Base-by-base conservation (phyloP, 2,888 invertebrate genomes). In the Tanypteryx hageni region DNA sequence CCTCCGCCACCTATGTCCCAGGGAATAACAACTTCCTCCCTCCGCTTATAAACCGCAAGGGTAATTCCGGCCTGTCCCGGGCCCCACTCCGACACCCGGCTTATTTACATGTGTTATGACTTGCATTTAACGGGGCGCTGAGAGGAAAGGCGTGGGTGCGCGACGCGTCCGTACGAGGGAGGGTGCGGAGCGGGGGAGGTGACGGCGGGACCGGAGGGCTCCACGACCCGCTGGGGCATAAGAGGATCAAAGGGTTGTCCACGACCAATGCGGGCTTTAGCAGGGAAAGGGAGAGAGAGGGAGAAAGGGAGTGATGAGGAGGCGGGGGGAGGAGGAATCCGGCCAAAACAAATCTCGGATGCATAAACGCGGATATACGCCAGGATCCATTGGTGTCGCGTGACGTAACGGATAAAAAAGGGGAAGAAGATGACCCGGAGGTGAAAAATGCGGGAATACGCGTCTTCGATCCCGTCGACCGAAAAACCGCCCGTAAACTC, bases 21-120 rank as follows among this genome's bases (percentile, higher is more conserved):
- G 76, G 76, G 76, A 27, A 22, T 76, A 76, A 76, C 76, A 76
- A 76, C 76, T 76, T 76, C 76, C 76, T 76, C 27, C 61, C 61
- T 5, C 14, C 86, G 89, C 89, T 89, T 31, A 76, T n/a, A 89
- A 89, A 89, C 89, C 89, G 64, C 89, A 64, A 59, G 59, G 68
- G 59, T 31, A 86, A 86, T 86, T 27, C 86, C 57, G 86, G 18
- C 86, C 59, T 64, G 89, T 89, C 89, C 61, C 89, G 31, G 61
- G 7, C 61, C 22, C 64, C 31, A 61, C 61, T 58, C 13, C 44
- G 61, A 86, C 61, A 18, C 44, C 18, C 22, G 89, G 89, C 89
- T 89, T 89, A 89, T 89, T 89, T 89, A 89, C 89, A 89, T 89
- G 64, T 89, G 89, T 89, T 89, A 64, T 89, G 89, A 68, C 61